Conservation (phyloP, 2,797 vertebrate genomes). For the Macrochelys suwanniensis region DNA sequence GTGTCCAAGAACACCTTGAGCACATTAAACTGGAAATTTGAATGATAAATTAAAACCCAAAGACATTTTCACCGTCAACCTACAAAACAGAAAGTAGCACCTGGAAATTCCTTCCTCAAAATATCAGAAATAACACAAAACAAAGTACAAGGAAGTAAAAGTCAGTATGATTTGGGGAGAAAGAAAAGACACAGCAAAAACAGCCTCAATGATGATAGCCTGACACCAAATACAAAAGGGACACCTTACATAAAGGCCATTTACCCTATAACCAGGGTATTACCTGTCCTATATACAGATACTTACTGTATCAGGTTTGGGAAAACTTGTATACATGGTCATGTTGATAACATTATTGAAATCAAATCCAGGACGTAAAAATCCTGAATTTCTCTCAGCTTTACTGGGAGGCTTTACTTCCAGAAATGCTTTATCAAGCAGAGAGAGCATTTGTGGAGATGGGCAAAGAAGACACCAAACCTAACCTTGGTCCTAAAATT, state of each 20-base stretch:
- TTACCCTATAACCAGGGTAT: fast-evolving
- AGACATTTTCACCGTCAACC: not conserved
- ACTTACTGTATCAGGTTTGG: not conserved
- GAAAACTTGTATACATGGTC: not conserved
- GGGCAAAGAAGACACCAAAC: not conserved
- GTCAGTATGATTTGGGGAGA: not conserved
- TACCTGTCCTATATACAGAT: fast-evolving
- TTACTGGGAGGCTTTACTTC: not conserved
- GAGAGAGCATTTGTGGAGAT: not conserved
- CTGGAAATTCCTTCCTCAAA: not conserved
- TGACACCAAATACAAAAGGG: not conserved
- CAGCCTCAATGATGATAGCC: fast-evolving
- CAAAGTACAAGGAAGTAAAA: not conserved
- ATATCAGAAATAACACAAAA: not conserved
- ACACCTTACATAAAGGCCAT: not conserved
- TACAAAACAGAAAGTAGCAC: not conserved
- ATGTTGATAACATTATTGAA: not conserved
- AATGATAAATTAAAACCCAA: not conserved
- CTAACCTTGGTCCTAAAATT: not conserved
- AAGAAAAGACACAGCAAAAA: not conserved
- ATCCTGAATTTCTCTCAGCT: not conserved
- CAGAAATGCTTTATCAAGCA: not conserved
- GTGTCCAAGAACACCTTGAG: not conserved
- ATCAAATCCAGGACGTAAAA: fast-evolving
- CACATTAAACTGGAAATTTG: not conserved